Base-by-base conservation (phyloP, 2,797 vertebrate species). In the Neosilurus mollespiculum region DNA sequence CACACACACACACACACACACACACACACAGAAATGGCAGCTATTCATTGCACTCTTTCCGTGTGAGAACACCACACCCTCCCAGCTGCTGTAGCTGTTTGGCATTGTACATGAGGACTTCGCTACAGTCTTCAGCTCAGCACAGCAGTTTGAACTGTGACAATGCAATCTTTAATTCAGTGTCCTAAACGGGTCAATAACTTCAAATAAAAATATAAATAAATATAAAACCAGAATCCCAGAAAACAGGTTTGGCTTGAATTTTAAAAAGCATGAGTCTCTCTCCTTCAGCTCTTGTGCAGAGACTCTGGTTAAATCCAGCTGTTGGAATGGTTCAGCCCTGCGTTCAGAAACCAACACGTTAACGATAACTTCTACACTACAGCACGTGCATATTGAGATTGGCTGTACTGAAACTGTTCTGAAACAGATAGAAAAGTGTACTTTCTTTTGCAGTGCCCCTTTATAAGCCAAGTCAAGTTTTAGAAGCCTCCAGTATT, bases 81-180 rank as follows among this genome's bases (percentile, higher is more conserved):
- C 9, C 22, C 26, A 81, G 79, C 83, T 85, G 79, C 79, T 81
- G 67, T 30, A 81, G 79, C 30, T 67, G 78, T 70, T 61, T 77
- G 54, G 10, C 69, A 73, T 66, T 26, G 83, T 65, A 37, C 3
- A 51, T n/a, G 20, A 18, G 58, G 16, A n/a, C 30, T 51, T 79
- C 14, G 11, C 30, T 81, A 3, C 16, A 61, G n/a, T n/a, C 59
- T 53, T 53, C 3, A 3, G 72, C 37, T 34, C 22, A 81, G 56
- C 16, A 72, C 58, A 72, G 54, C 65, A 71, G 66, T 62, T 54
- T 79, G n/a, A 26, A 65, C 30, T 73, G 67, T 75, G 54, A 61
- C 43, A 59, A 76, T 69, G 61, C 64, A 51, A 1, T 66, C 51
- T 4, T 1, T 49, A 49, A 34, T 65, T 24, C 70, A 76, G 16